phyloP scores from a whole-genome alignment of 2,797 vertebrate species.

The Odontamblyopus rebecca region DNA sequence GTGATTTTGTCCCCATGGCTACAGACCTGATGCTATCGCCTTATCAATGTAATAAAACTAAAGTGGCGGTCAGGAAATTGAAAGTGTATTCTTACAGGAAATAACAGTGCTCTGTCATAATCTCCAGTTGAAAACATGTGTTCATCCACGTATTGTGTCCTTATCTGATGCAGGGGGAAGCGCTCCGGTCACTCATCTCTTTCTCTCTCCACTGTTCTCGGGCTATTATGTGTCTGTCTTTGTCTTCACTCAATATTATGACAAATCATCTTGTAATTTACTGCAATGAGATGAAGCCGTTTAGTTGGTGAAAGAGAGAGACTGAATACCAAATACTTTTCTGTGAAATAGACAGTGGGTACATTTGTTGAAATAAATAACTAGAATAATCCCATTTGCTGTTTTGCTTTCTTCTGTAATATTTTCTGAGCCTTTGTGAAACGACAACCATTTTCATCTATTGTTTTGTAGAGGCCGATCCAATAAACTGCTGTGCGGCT shows the following conservation, averaged over 20 bases:
- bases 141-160: slow-evolving; percentile 83
- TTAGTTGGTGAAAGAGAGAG: not conserved
- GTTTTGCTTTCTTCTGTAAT: not conserved
- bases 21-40: slow-evolving; percentile 82
- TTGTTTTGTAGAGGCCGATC: not conserved
- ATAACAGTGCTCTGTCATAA: slow-evolving; percentile 98
- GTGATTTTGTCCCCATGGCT: slow-evolving; percentile 75
- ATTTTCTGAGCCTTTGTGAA: not conserved
- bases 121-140: slow-evolving; percentile 93
- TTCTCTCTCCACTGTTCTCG: slow-evolving; percentile 34
- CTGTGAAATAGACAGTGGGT: not conserved
- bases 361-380: not conserved
- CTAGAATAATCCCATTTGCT: not conserved
- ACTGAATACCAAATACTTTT: not conserved
- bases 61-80: slow-evolving; percentile 96
- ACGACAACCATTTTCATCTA: not conserved
- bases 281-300: not conserved
- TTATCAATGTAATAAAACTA: slow-evolving; percentile 85
- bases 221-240: slow-evolving; percentile 49
- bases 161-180: slow-evolving; percentile 84
- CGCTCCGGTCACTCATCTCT: slow-evolving; percentile 69
- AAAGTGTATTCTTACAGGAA: slow-evolving; percentile 98
- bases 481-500: not conserved
- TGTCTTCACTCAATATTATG: slow-evolving; percentile 19
- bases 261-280: slow-evolving; percentile 27